phyloP scores from a whole-genome alignment of 1,140 invertebrate species.

The roundworm (Caenorhabditis elegans) region DNA sequence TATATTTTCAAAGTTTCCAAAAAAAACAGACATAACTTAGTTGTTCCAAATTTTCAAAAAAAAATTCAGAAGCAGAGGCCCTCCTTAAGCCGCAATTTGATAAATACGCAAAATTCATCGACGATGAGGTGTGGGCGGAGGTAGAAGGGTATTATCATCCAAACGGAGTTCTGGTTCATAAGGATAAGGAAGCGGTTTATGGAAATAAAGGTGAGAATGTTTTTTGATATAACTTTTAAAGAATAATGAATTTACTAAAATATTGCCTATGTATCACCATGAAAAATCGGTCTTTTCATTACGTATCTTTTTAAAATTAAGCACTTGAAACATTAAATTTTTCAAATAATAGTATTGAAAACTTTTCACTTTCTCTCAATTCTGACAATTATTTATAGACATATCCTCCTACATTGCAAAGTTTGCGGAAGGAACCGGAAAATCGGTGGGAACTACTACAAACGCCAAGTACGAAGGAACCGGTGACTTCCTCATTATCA shows the following conservation, averaged over 20 bases:
- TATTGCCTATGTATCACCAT: too few species aligned
- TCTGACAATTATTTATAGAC: not conserved
- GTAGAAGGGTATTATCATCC: not conserved
- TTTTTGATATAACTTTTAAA: too few species aligned
- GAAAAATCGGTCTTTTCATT: too few species aligned
- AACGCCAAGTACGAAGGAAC: slow-evolving; percentile 14
- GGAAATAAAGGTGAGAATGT: not conserved
- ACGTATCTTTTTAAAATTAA: not conserved
- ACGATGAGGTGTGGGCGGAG: not conserved
- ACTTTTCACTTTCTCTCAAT: too few species aligned
- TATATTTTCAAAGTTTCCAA: too few species aligned
- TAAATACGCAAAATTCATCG: not conserved
- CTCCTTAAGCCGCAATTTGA: not conserved
- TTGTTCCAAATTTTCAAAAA: too few species aligned
- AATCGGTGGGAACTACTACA: not conserved
- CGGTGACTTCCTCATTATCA: not conserved
- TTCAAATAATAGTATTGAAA: too few species aligned
- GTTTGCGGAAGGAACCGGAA: not conserved
- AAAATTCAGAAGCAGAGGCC: not conserved
- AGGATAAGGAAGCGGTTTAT: not conserved
- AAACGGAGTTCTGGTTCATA: slow-evolving; percentile 2
- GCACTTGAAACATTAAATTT: too few species aligned
- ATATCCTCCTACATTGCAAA: not conserved
- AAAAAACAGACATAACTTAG: too few species aligned
- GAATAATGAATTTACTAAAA: too few species aligned